A percentile compares a stretch with the other conserved stretches of the same genome.
These are phyloP conservation scores for Marisa cornuarietis DNA, from an alignment of 1,140 invertebrate genomes.

Conservation along the genomic window DNA sequence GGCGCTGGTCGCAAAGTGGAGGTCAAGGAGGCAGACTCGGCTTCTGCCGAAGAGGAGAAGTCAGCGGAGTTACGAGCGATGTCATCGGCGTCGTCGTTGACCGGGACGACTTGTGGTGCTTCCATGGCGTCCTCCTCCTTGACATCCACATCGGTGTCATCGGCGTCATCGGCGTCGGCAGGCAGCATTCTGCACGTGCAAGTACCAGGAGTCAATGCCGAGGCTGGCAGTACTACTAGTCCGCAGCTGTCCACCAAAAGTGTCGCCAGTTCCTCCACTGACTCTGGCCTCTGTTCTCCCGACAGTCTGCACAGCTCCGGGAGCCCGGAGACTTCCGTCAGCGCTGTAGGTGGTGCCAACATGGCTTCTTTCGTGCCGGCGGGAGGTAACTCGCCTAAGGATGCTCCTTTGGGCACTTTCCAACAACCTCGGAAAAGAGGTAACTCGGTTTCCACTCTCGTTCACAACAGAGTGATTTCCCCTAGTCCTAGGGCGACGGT, in stretches of 20 bases:
- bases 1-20: slow-evolving; percentile 14
- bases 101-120: too few relatives aligned
- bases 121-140: background rate
- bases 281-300: slow-evolving; percentile 41
- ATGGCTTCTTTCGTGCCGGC: background rate
- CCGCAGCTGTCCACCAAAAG: slow-evolving; percentile 29
- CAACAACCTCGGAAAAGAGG: too few relatives aligned
- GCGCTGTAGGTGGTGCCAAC: background rate
- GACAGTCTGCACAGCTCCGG: slow-evolving; percentile 36
- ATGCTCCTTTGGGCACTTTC: too few relatives aligned
- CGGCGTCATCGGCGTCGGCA: background rate
- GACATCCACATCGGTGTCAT: background rate
- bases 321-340: slow-evolving; percentile 28
- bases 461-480: too few relatives aligned
- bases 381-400: too few relatives aligned
- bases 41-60: background rate
- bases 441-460: too few relatives aligned
- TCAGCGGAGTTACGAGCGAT: too few relatives aligned
- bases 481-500: too few relatives aligned
- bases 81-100: too few relatives aligned
- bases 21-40: slow-evolving; percentile 13
- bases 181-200: slow-evolving; percentile 15
- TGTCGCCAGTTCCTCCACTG: slow-evolving; percentile 31
- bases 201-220: slow-evolving; percentile 3
- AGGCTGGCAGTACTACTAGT: slow-evolving; percentile 22